Evolutionary conservation across 1,140 invertebrate species (phyloP).

Genomic region (Musca vetustissima): DNA sequence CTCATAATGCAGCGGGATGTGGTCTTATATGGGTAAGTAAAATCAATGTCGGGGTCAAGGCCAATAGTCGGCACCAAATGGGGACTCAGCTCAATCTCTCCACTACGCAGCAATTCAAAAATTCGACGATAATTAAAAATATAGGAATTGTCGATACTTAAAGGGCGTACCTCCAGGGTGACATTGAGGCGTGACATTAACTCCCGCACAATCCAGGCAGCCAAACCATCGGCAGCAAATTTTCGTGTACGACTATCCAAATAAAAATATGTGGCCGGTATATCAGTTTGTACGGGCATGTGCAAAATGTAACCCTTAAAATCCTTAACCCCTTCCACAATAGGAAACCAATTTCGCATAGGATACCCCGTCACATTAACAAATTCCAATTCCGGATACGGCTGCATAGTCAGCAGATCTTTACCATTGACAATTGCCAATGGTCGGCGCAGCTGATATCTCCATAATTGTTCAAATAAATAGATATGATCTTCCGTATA

Average conservation of each 20-base stretch:
- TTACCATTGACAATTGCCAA: background rate
- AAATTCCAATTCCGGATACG: background rate
- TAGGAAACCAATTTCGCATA: background rate
- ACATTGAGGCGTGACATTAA: background rate
- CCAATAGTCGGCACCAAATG: background rate
- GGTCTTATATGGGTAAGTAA: background rate
- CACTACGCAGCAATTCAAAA: background rate
- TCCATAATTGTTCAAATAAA: background rate
- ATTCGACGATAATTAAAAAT: background rate
- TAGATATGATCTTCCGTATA: background rate
- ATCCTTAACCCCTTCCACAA: background rate
- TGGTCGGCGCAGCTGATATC: background rate
- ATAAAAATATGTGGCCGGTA: background rate
- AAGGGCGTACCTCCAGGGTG: background rate
- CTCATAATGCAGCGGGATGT: background rate
- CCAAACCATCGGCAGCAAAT: background rate
- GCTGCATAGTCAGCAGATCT: background rate
- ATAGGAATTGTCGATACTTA: background rate
- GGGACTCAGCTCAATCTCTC: background rate
- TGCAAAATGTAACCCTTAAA: background rate
- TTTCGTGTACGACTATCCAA: too few species aligned
- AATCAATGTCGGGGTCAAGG: background rate
- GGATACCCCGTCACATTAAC: background rate
- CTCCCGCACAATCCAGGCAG: background rate
- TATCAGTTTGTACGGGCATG: background rate